Base-by-base conservation (phyloP, 2,888 invertebrate species). In the Prosapia bicincta region DNA sequence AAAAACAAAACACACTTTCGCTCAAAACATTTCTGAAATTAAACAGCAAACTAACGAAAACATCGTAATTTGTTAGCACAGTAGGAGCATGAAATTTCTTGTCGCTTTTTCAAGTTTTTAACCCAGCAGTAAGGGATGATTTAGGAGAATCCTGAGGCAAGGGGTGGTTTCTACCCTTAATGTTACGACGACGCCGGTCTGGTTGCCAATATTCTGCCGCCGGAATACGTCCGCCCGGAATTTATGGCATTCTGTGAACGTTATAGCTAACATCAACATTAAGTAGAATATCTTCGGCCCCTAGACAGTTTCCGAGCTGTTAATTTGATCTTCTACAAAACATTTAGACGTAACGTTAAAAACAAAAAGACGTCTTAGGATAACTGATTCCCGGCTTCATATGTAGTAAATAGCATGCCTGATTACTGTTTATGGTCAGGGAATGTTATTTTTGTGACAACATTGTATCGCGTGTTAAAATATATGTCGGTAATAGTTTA, bases 121-220 rank as follows among this genome's bases (percentile, higher is more conserved):
- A 54, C 54, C 54, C 54, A 20, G 54, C 54, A 54, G 20, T 54
- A 54, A 54, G 20, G 54, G 54, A 54, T 54, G 54, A 54, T 54
- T 54, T 54, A 54, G 13, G 5, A 20, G 54, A 20, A 54, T 54
- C 54, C 54, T 54, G 54, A 54, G 54, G 54, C 54, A 54, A 54
- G 20, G 54, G 54, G 54, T 54, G 54, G 54, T 20, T 54, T 54
- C 54, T 20, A 54, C 54, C 54, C 54, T 54, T 54, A 54, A 54
- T 54, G 54, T 54, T 54, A 20, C 54, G 54, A 54, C 54, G 54
- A 54, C 54, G 54, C 54, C 54, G 54, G 54, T 54, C 54, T 54
- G 54, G 54, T 54, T 54, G 54, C 54, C 54, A 54, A 54, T 54
- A 54, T 54, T 54, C 54, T 54, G 54, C 54, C 54, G 54, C 54